Evolutionary conservation across 2,888 invertebrate genomes (phyloP).

Genomic region (Callyntrura sp.): DNA sequence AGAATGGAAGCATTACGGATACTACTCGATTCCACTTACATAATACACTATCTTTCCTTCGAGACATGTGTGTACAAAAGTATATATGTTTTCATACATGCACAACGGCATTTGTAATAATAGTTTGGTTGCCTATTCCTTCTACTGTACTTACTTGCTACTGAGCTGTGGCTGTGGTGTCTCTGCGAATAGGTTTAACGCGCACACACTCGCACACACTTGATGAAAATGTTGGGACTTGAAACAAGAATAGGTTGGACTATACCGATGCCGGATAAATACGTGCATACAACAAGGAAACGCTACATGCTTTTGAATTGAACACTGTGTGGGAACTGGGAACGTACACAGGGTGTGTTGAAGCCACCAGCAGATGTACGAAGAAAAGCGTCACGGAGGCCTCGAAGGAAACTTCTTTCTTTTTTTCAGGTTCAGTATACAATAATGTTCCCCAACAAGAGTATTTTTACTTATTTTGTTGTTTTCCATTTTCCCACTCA

Average conservation of each 20-base stretch:
- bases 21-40: slow-evolving; percentile 24
- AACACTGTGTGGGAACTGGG: slow-evolving; percentile 37
- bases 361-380: slow-evolving; percentile 8
- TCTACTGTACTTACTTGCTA: background rate
- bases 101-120: background rate
- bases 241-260: background rate
- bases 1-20: slow-evolving; percentile 12
- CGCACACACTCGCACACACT: slow-evolving; percentile 31
- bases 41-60: background rate
- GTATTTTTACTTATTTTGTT: slow-evolving; percentile 46
- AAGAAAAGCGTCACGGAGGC: slow-evolving; percentile 12
- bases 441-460: background rate
- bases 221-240: slow-evolving; percentile 47
- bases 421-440: slow-evolving; percentile 37
- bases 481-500: slow-evolving; percentile 37
- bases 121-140: background rate
- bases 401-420: slow-evolving; percentile 27
- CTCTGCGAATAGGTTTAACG: background rate
- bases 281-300: slow-evolving; percentile 4
- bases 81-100: background rate
- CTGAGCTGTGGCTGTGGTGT: too few species aligned
- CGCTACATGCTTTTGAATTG: background rate
- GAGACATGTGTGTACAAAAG: background rate
- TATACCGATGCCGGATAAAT: background rate
- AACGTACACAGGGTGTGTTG: background rate